Conservation (phyloP, 2,797 vertebrate species). For the Crocodylus rhombifer region DNA sequence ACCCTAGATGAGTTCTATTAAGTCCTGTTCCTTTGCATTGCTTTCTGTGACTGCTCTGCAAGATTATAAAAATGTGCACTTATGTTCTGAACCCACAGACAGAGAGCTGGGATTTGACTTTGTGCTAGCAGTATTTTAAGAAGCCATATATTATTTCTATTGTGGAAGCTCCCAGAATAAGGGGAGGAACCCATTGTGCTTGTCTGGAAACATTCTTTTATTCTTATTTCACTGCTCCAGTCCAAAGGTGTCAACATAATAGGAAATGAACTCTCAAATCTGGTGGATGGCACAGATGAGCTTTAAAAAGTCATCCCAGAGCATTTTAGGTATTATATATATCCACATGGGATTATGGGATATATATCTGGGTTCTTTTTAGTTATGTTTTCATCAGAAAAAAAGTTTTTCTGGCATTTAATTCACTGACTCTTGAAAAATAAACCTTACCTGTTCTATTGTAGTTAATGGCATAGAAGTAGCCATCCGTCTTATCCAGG, state of each 20-base stretch:
- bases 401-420: background rate
- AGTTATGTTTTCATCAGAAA: background rate
- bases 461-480: background rate
- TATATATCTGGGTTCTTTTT: background rate
- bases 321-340: background rate
- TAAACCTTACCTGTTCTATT: background rate
- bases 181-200: background rate
- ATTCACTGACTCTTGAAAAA: background rate
- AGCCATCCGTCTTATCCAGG: background rate
- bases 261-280: background rate
- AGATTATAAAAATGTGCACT: background rate
- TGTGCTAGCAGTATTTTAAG: background rate
- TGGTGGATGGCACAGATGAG: background rate
- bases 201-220: background rate
- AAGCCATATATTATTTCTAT: no score
- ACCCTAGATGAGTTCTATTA: no score
- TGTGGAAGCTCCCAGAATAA: no score
- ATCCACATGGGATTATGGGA: background rate
- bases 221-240: background rate
- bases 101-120: background rate
- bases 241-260: background rate
- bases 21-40: accelerated
- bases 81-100: background rate
- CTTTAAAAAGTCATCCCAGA: background rate
- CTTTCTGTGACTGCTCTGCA: background rate